Conservation (phyloP, 2,888 invertebrate species). For the Keiferia lycopersicella region DNA sequence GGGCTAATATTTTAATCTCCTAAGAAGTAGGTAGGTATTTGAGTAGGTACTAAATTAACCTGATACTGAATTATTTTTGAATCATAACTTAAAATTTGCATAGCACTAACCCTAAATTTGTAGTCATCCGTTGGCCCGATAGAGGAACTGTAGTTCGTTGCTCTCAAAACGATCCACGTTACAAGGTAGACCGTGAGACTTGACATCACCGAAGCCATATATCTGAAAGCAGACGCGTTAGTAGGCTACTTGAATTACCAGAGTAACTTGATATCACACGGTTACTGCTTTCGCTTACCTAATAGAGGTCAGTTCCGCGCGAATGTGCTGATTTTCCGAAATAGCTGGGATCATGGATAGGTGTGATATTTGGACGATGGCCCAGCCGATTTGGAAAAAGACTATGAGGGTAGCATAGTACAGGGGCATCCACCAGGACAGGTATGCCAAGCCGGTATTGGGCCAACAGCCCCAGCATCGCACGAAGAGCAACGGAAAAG, state of each 20-base stretch:
- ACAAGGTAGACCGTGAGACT: conserved; percentile 92
- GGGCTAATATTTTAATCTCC: too few species aligned
- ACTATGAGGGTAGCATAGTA: conserved; percentile 83
- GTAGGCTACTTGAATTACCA: conserved; percentile 10
- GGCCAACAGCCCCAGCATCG: conserved; percentile 83
- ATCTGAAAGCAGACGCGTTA: conserved; percentile 79
- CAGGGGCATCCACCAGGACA: conserved; percentile 77
- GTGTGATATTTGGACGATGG: conserved; percentile 95
- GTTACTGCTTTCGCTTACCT: conserved; percentile 72
- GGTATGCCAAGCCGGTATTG: conserved; percentile 54
- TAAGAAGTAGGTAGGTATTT: too few species aligned
- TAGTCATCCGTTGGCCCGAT: conserved; percentile 85
- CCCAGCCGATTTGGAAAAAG: conserved; percentile 97
- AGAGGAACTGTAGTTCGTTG: conserved; percentile 70
- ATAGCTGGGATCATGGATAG: conserved; percentile 93
- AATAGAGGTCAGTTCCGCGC: conserved; percentile 90
- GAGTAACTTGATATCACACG: conserved; percentile 15
- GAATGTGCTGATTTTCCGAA: conserved; percentile 84
- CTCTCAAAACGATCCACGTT: conserved; percentile 87
- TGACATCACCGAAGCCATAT: conserved; percentile 93
- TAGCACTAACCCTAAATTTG: conserved; percentile 83
- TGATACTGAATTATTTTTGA: too few species aligned
- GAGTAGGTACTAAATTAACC: too few species aligned
- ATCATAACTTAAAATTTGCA: too few species aligned
- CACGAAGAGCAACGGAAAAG: conserved; percentile 90